Percentiles rank a stretch among this genome's conserved stretches.
Conservation (phyloP, 2,797 vertebrate species). For the Hoplostethus mediterraneus region DNA sequence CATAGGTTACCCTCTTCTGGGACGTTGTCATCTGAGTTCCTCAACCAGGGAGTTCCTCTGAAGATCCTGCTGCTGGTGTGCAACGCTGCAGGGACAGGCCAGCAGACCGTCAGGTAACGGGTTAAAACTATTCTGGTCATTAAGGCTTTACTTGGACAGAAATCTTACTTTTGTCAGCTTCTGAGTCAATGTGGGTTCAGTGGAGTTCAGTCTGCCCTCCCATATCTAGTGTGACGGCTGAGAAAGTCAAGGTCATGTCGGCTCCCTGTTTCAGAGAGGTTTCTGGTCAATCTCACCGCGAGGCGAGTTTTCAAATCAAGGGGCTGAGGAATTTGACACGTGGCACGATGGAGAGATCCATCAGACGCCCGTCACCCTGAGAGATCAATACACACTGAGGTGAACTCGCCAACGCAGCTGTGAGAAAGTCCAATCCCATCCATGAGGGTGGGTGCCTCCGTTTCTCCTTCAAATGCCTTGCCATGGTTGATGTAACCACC, state of each 20-base stretch:
- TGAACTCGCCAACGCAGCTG: conserved; percentile 35
- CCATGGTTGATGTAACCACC: conserved; percentile 53
- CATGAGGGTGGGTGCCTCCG: conserved; percentile 15
- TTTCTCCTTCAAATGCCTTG: conserved; percentile 66
- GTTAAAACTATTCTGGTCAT: background rate
- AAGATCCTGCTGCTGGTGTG: conserved; percentile 92
- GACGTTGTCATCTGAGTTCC: conserved; percentile 87
- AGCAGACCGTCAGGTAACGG: conserved; percentile 88
- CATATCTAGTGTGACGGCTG: background rate
- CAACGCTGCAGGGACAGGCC: conserved; percentile 86
- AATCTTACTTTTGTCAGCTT: background rate
- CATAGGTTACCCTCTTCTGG: conserved; percentile 79
- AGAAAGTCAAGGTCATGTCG: conserved; percentile 45
- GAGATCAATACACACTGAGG: conserved; percentile 68
- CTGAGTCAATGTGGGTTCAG: conserved; percentile 1
- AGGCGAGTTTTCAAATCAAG: conserved; percentile 56
- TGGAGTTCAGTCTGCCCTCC: background rate
- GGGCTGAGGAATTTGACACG: conserved; percentile 55
- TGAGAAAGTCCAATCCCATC: conserved; percentile 59
- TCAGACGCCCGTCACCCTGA: conserved; percentile 53
- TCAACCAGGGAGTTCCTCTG: conserved; percentile 78
- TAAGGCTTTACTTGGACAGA: no score
- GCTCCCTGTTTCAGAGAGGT: conserved; percentile 18
- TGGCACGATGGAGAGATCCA: conserved; percentile 50
- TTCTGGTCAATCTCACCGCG: conserved; percentile 39